Evolutionary conservation across 2,113 vertebrate genomes (phyloP).

Genomic region (Brienomyrus longianalis): DNA sequence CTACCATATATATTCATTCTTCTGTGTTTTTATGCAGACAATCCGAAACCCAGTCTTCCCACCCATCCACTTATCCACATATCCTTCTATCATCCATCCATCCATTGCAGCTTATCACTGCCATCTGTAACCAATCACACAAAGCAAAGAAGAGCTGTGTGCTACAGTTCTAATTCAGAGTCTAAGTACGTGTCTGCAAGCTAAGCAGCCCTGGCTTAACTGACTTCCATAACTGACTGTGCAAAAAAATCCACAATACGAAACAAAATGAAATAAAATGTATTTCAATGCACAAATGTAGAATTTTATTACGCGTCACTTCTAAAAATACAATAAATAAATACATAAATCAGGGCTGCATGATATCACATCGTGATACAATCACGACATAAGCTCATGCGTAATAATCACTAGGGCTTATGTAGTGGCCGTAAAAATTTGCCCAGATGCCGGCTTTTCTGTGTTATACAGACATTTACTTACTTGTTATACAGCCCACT

Average conservation of each 20-base stretch:
- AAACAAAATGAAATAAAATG: neutral
- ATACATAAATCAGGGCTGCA: neutral
- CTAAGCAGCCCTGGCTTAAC: neutral
- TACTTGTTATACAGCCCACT: too few species aligned
- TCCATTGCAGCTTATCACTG: neutral
- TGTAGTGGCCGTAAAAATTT: neutral
- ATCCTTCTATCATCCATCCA: neutral
- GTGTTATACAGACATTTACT: neutral
- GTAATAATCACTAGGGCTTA: neutral
- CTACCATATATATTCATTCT: neutral
- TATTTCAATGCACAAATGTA: neutral
- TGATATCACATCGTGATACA: neutral
- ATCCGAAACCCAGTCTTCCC: neutral
- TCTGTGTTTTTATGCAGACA: neutral
- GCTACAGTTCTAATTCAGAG: neutral
- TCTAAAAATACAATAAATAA: neutral
- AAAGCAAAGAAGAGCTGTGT: neutral
- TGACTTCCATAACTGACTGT: neutral
- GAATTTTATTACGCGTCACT: neutral
- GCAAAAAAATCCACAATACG: neutral
- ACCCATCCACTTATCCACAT: neutral
- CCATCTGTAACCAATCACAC: neutral
- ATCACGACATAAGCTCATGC: neutral
- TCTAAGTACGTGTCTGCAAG: neutral
- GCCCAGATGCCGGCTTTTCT: neutral